Percentiles rank a stretch among this genome's conserved stretches.
Evolutionary conservation across 37 sponge, comb jelly and placozoan species (phyloP).

Genomic region (Beroe ovata): DNA sequence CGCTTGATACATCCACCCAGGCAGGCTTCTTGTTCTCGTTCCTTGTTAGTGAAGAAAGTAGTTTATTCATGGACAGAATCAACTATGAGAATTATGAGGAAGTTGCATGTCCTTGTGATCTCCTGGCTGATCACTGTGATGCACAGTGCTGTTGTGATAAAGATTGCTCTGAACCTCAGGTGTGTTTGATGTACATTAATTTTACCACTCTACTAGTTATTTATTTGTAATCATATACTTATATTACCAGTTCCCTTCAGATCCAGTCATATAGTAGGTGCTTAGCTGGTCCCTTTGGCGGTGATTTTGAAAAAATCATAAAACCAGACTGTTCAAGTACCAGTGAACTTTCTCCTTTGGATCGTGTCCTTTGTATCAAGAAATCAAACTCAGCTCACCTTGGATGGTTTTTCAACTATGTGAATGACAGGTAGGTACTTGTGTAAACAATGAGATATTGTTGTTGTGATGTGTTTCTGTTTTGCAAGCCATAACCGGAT

Average conservation of each 20-base stretch:
- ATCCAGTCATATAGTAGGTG: neutral
- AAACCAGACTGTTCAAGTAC: neutral
- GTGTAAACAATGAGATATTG: no score
- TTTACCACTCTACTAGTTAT: no score
- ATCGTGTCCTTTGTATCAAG: constrained; percentile 18
- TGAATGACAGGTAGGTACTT: neutral
- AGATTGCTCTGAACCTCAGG: neutral
- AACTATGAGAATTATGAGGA: neutral
- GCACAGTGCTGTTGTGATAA: constrained; percentile 9
- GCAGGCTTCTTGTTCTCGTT: neutral
- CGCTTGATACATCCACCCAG: neutral
- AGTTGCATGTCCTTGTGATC: constrained; percentile 1
- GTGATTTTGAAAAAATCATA: neutral
- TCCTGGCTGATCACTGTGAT: neutral
- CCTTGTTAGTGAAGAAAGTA: neutral
- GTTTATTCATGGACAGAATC: neutral
- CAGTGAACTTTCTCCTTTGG: constrained; percentile 13
- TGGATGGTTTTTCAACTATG: constrained; percentile 25
- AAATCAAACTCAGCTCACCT: constrained; percentile 15
- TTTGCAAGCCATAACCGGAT: neutral
- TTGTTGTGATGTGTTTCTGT: neutral
- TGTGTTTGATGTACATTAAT: neutral
- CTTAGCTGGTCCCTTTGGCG: neutral
- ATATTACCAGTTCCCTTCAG: neutral
- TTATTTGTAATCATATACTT: no score